Percentiles rank a stretch among this genome's conserved stretches.
phyloP scores from a whole-genome alignment of 2,113 vertebrate species.

The Brachirus orientalis region DNA sequence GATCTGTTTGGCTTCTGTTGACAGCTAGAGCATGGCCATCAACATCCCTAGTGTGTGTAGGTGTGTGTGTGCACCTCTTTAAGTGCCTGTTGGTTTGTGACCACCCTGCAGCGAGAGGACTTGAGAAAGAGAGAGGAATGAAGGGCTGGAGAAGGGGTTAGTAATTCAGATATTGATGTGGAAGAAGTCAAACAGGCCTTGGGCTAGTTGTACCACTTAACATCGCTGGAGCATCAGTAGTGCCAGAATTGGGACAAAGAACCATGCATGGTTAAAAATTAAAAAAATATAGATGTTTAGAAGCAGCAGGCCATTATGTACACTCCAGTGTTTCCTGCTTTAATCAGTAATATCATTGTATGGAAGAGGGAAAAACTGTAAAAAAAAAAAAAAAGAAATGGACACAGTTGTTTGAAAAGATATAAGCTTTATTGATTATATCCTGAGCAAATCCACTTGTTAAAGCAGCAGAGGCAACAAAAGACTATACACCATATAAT shows the following conservation, averaged over 20 bases:
- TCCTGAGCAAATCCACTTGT: too few relatives aligned
- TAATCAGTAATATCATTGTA: too few relatives aligned
- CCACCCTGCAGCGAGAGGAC: conserved; percentile 45
- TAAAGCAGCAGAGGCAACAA: too few relatives aligned
- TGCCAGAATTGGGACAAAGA: not conserved
- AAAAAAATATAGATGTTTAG: not conserved
- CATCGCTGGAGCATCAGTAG: conserved; percentile 24
- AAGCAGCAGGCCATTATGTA: too few relatives aligned
- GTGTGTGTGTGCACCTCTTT: conserved; percentile 8
- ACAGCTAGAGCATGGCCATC: conserved; percentile 65
- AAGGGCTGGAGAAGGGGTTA: conserved; percentile 46
- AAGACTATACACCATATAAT: too few relatives aligned
- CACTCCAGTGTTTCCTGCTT: too few relatives aligned
- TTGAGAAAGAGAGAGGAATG: conserved; percentile 54
- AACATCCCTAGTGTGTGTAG: too few relatives aligned
- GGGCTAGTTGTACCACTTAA: conserved; percentile 42
- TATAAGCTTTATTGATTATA: too few relatives aligned
- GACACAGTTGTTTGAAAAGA: too few relatives aligned
- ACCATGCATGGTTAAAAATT: too few relatives aligned
- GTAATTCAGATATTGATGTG: conserved; percentile 72
- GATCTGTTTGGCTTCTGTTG: conserved; percentile 68
- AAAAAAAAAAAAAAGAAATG: too few relatives aligned
- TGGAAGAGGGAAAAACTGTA: too few relatives aligned
- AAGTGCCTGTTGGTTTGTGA: conserved; percentile 2
- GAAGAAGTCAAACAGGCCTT: not conserved